Base-by-base conservation (phyloP, 2,888 invertebrate genomes). In the Teleiodes luculella region DNA sequence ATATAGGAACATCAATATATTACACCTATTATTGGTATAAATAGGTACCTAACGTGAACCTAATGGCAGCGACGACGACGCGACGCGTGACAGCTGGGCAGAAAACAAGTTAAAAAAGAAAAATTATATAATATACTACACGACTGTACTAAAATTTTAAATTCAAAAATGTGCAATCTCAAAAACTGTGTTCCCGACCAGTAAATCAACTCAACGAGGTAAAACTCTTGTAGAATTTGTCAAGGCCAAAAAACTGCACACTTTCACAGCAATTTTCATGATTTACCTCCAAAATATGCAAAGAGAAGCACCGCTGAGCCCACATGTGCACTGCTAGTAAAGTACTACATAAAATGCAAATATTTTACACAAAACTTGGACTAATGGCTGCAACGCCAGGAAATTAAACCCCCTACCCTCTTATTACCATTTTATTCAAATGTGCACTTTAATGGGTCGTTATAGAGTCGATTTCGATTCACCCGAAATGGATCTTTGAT, bases 311-410 rank as follows among this genome's bases (percentile, higher is more conserved):
- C 18, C 43, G 43, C 13, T 30, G 6, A 1, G 11, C 28, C 31
- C 47, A 47, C 47, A 47, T 47, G 47, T 33, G 47, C 47, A 47
- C 47, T 35, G 11, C 11, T 18, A 18, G 11, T 47, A 47, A 24
- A 47, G 33, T 47, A 47, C 30, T 50, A n/a, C 37, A 39, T 50
- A 50, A 50, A 50, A 50, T 50, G 50, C 50, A 50, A 50, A 50
- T 47, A 47, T 35, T 47, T 47, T 47, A 47, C 47, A 47, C 47
- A 31, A 47, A 47, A 47, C 47, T 47, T 47, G 33, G 47, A 33
- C 47, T 47, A 47, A 47, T 47, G 33, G 35, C 35, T 35, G 18
- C 33, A 3, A n/a, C 47, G 20, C 33, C 47, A 33, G 47, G 47
- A 47, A 47, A 47, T 47, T 47, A 47, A 20, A 33, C 47, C 47